Evolutionary conservation across 2,888 invertebrate species (phyloP).

Genomic region (Hoplodrina blanda): DNA sequence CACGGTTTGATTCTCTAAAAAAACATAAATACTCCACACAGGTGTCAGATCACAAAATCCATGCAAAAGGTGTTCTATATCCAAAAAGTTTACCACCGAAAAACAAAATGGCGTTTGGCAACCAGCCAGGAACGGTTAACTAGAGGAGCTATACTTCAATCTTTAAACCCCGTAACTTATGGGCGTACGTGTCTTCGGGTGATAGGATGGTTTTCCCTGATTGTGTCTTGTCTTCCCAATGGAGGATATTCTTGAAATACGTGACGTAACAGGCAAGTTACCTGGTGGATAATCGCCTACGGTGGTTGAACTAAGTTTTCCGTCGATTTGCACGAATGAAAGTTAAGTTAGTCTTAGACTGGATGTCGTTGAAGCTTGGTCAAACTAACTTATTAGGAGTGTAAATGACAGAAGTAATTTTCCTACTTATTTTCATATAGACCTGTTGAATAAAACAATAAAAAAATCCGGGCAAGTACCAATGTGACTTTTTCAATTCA

Average conservation of each 20-base stretch:
- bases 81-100: conserved; percentile 20
- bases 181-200: conserved; percentile 45
- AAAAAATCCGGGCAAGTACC: no score
- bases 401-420: no score
- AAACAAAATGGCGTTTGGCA: conserved; percentile 46
- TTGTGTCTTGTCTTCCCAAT: conserved; percentile 28
- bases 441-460: no score
- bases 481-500: no score
- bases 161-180: conserved; percentile 44
- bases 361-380: neutral
- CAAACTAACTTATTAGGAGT: neutral
- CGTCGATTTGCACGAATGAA: neutral
- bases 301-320: conserved; percentile 14
- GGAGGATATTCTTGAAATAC: conserved; percentile 9
- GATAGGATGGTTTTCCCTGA: conserved; percentile 38
- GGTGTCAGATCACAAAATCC: conserved; percentile 12
- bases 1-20: no score
- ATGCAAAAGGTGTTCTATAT: conserved; percentile 2
- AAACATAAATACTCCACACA: neutral
- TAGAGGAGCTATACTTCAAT: conserved; percentile 30
- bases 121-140: conserved; percentile 41
- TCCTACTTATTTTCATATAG: no score
- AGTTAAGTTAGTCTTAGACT: neutral
- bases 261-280: conserved; percentile 21
- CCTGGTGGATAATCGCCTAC: neutral